phyloP scores from a whole-genome alignment of 2,797 vertebrate species.

The Nannoperca obscura region DNA sequence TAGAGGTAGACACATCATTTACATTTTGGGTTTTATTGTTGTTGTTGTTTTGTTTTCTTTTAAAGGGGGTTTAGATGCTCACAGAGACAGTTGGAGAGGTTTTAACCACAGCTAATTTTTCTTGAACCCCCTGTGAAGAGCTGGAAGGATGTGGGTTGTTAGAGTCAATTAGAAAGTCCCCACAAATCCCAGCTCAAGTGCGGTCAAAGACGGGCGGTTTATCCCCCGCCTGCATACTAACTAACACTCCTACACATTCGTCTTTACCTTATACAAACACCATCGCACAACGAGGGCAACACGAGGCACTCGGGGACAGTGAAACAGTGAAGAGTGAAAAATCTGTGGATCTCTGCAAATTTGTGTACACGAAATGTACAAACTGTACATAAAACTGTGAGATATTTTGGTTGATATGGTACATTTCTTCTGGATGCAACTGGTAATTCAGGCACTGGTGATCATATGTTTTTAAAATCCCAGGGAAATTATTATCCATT shows the following conservation, averaged over 20 bases:
- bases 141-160: slow-evolving; percentile 53
- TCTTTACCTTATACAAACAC: not conserved
- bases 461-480: not conserved
- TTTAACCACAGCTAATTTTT: slow-evolving; percentile 49
- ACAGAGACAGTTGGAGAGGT: slow-evolving; percentile 20
- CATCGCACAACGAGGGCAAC: not conserved
- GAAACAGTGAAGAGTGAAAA: not conserved
- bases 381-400: not conserved
- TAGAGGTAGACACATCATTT: slow-evolving; percentile 82
- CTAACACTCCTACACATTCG: not conserved
- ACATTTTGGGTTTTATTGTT: too few relatives aligned
- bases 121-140: slow-evolving; percentile 10
- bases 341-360: not conserved
- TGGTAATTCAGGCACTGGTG: not conserved
- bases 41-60: slow-evolving; percentile 1
- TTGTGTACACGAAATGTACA: not conserved
- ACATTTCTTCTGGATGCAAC: not conserved
- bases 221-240: slow-evolving; percentile 22
- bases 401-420: too few relatives aligned
- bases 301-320: not conserved
- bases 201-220: slow-evolving; percentile 54
- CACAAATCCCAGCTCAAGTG: slow-evolving; percentile 53
- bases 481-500: not conserved
- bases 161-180: slow-evolving; percentile 74
- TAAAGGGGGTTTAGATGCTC: slow-evolving; percentile 45